phyloP scores from a whole-genome alignment of 2,888 invertebrate species.

The Philereme vetulata region DNA sequence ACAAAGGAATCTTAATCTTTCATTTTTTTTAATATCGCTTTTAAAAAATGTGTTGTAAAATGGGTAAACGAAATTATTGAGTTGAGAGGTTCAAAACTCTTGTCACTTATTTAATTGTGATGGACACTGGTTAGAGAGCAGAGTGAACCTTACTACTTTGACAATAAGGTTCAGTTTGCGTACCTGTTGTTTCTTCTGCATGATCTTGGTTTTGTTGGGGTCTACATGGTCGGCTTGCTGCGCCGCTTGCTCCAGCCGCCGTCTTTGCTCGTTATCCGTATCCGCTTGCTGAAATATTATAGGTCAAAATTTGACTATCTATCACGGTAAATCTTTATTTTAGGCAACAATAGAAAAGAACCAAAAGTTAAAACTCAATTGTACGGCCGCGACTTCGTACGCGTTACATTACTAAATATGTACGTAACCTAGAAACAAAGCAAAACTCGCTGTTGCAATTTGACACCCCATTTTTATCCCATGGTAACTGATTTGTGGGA shows the following conservation, averaged over 20 bases:
- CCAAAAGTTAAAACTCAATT: too few species aligned
- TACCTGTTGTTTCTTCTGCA: constrained; percentile 97
- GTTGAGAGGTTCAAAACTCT: neutral
- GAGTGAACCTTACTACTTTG: neutral
- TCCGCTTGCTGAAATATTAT: constrained; percentile 88
- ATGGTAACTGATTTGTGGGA: too few species aligned
- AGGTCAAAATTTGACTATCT: too few species aligned
- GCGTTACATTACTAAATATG: too few species aligned
- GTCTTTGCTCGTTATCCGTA: constrained; percentile 96
- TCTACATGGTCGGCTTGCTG: constrained; percentile 88
- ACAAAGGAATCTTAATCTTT: too few species aligned
- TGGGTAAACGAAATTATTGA: neutral
- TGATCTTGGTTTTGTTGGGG: constrained; percentile 89
- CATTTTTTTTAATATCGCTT: too few species aligned
- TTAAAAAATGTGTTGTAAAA: neutral
- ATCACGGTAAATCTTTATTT: too few species aligned
- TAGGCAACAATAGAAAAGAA: too few species aligned
- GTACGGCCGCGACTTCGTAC: too few species aligned
- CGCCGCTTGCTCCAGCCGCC: constrained; percentile 93
- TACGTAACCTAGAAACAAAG: too few species aligned
- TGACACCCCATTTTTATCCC: too few species aligned
- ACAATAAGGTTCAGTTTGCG: constrained; percentile 14
- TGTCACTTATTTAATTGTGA: neutral
- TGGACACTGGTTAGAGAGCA: neutral
- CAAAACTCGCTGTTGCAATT: too few species aligned